Base-by-base conservation (phyloP, 1,140 invertebrate species). In the Oryctes rhinoceros region DNA sequence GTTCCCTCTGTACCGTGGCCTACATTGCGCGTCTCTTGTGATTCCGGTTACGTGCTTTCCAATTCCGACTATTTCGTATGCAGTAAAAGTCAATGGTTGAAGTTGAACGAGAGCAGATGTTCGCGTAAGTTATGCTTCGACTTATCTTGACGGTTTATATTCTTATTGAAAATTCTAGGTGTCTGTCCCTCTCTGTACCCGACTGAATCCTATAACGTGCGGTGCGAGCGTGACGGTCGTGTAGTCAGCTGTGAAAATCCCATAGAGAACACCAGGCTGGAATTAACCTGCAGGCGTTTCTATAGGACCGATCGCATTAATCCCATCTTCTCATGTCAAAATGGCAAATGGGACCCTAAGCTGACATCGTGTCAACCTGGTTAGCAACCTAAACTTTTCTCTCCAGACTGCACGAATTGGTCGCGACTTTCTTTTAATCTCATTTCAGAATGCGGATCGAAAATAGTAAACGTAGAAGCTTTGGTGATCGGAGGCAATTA, bases 401-500 rank as follows among this genome's bases (percentile, higher is more conserved):
- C 24, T 30, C 24, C 24, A 30, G 24, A 30, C 2, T 30, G 2
- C 2, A 30, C 24, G 24, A 30, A 30, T 30, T 30, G 39, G 62
- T 37, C 67, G 78, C 59, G 35, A 59, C 15, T 44, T 44, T 44
- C 9, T 10, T 7, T 44, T 10, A 44, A 44, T 44, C 39, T 3
- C 5, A 4, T 78, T 78, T 62, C 49, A 78, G 77, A 53, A 24
- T 78, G 77, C 30, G 77, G 77, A 5, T 18, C 4, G 24, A 78
- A 65, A 62, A 35, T 13, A 18, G 77, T 30, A 24, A 78, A 37
- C 39, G 77, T 7, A 5, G 9, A 30, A 11, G 62, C 77, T 30
- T 30, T 59, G 13, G 5, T 62, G 1, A 65, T 78, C 10, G 84
- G 85, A 9, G 88, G 87, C 1, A 75, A 80, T 11, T 71, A 83